Conservation (phyloP, 1,140 invertebrate species). For the Babylonia areolata region DNA sequence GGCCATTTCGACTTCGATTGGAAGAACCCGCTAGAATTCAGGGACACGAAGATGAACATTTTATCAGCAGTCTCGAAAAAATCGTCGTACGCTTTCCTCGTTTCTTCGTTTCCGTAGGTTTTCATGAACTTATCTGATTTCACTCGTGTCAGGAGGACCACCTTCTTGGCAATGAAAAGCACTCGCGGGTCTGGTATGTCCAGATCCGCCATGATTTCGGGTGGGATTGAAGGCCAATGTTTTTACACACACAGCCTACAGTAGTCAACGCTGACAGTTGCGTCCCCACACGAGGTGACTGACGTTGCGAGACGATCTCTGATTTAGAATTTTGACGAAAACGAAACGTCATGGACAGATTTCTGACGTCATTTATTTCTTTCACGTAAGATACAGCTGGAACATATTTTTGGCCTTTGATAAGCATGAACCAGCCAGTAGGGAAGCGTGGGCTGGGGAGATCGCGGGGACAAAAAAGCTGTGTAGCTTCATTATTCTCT, state of each 20-base stretch:
- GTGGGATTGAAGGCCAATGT: not conserved
- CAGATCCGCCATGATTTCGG: conserved; percentile 54
- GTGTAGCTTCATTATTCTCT: too few relatives aligned
- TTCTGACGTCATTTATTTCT: not conserved
- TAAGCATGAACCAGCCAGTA: too few relatives aligned
- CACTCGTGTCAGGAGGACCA: conserved; percentile 90
- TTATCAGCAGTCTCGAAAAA: conserved; percentile 86
- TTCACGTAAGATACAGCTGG: not conserved
- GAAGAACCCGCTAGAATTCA: conserved; percentile 63
- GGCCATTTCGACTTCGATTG: conserved; percentile 80
- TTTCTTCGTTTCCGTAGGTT: conserved; percentile 87
- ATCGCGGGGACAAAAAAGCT: too few relatives aligned
- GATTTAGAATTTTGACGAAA: not conserved
- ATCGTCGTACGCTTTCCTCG: conserved; percentile 85
- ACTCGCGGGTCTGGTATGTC: conserved; percentile 83
- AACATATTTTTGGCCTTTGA: too few relatives aligned
- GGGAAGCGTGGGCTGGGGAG: too few relatives aligned
- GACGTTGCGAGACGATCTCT: not conserved
- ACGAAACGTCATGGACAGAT: not conserved
- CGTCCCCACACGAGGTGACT: too few relatives aligned
- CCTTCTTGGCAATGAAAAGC: conserved; percentile 88
- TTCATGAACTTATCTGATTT: conserved; percentile 94
- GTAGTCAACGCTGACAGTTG: not conserved
- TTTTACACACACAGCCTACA: not conserved
- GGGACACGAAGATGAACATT: conserved; percentile 59